Evolutionary conservation across 35 echinoderm and acorn worm species (phyloP), one percentile per base, ranked within the genome.

Genomic region (Apostichopus parvimensis): DNA sequence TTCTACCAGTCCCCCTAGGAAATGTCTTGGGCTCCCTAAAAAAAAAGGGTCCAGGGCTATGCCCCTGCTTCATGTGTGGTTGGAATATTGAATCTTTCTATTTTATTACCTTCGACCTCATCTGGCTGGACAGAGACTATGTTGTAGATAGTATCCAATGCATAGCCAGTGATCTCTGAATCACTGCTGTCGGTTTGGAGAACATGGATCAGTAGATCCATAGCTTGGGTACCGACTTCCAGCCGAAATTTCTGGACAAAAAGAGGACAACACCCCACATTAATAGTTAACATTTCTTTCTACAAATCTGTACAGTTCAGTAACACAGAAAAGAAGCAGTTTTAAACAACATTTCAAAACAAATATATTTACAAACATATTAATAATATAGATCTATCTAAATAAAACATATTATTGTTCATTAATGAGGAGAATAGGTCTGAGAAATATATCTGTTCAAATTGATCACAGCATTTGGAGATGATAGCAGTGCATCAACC

Each of bases 101-200:
- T 45, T 45, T 45, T 0, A 84, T 57, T 93, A 93, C 95, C 80
- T 77, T 96, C 95, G 53, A 96, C 89, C 52, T 94, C 95, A 78
- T 95, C 94, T 11, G 75, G 15, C 17, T 91, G 88, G 2, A 87
- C 87, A 17, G 93, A 90, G 0, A 99, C 89, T 65, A 96, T 88
- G 77, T 99, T 99, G 66, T 93, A 92, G 6, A 99, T 71, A 1
- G 97, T 96, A 52, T 99, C 97, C 52, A 99, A 78, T 22, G 95
- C 97, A 95, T 99, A 99, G 17, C 97, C 93, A 11, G 91, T 87
- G 8, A 96, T 96, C 79, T 96, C 97, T 58, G 79, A 62, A 92
- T 99, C 97, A 80, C 81, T 91, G 57, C 92, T 78, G 84, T 99
- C 97, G 8, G 95, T 99, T 79, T 94, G 90, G 8, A 98, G 15